Base-by-base conservation (phyloP, 2,113 vertebrate genomes). In the Callocephalon fimbriatum region DNA sequence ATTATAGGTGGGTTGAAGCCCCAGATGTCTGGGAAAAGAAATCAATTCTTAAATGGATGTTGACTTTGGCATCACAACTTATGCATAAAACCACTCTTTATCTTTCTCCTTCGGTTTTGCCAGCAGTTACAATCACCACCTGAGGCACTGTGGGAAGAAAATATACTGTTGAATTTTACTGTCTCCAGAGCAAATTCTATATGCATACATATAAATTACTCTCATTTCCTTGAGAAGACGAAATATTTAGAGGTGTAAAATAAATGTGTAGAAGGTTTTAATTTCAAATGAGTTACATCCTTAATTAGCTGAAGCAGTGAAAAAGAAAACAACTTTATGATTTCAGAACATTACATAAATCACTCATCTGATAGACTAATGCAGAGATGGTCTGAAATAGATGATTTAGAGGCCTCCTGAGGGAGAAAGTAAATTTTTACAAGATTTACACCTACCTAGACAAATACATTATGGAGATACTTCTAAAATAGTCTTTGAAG, bases 271-370 rank as follows among this genome's bases (percentile, higher is more conserved):
- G 66, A 54, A 86, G 79, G 40, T 71, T 96, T 90, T 93, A 72
- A 88, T 84, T 88, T 63, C 47, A 20, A 48, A 23, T 67, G 88
- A 90, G 70, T 90, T 95, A 86, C 72, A 89, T 19, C 51, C 76
- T 91, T 86, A 84, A 88, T 92, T 92, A 95, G 90, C 86, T 80
- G 68, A 90, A 86, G 79, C 27, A 72, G 18, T 65, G 51, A 44
- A 80, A 92, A 77, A 71, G 58, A 90, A 90, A 93, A 83, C 81
- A 95, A 79, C 51, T 88, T 93, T 78, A 77, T 67, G 75, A 81
- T 59, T 93, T 88, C 82, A 92, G 71, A 38, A 50, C 6, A 1
- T 77, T 76, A 84, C 40, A 83, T 80, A 88, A 94, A 94, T 37
- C 48, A 76, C 20, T 90, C 17, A 22, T 22, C 40, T 77, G 54